These are phyloP conservation scores for Lottia scabra DNA, from an alignment of 2,888 invertebrate species.

Conservation along the genomic window DNA sequence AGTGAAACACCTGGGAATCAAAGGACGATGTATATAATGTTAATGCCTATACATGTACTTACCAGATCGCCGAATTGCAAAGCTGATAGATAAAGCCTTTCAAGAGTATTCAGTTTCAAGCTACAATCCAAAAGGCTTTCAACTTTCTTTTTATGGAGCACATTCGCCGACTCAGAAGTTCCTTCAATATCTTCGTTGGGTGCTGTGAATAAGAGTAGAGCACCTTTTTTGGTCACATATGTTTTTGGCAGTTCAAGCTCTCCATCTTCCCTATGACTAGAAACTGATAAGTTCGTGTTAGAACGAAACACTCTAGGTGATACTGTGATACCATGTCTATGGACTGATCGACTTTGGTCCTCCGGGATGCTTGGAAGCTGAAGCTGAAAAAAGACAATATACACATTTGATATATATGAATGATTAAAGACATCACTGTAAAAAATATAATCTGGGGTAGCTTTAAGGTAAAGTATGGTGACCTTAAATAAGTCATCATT, in stretches of 20 bases:
- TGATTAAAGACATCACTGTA: too few relatives aligned
- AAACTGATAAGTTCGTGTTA: slow-evolving; percentile 28
- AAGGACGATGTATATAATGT: too few relatives aligned
- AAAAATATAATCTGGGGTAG: too few relatives aligned
- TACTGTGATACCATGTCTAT: slow-evolving; percentile 61
- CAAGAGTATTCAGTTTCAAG: slow-evolving; percentile 54
- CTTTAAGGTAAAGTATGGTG: too few relatives aligned
- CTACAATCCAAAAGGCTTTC: slow-evolving; percentile 49
- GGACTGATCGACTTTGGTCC: slow-evolving; percentile 14
- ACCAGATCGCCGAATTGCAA: slow-evolving; percentile 62
- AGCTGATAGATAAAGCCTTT: slow-evolving; percentile 54
- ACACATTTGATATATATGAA: too few relatives aligned
- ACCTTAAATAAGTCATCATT: too few relatives aligned
- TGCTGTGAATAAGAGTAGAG: slow-evolving; percentile 56
- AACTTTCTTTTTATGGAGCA: slow-evolving; percentile 9
- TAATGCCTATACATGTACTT: slow-evolving; percentile 5
- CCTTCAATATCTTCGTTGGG: slow-evolving; percentile 33
- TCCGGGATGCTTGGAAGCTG: too few relatives aligned
- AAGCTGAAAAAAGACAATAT: too few relatives aligned
- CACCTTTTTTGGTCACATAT: slow-evolving; percentile 60
- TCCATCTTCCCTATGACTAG: slow-evolving; percentile 33
- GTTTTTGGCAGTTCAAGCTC: slow-evolving; percentile 57
- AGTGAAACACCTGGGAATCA: too few relatives aligned
- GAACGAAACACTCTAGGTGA: slow-evolving; percentile 36
- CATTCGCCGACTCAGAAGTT: slow-evolving; percentile 12